These are phyloP conservation scores for Ypsolopha scabrella DNA, from an alignment of 2,888 invertebrate species.

Conservation along the genomic window DNA sequence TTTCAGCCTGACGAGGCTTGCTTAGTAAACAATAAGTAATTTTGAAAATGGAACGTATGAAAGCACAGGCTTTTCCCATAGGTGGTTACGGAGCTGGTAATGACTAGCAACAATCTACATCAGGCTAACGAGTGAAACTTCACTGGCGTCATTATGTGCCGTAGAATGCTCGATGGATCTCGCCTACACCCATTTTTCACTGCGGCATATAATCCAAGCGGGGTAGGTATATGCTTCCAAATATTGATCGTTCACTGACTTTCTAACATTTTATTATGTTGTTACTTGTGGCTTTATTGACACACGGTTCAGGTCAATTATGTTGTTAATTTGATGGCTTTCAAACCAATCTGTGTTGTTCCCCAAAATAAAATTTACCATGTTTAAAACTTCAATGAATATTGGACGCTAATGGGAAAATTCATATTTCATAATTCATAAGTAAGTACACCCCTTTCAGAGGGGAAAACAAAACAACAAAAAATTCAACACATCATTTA, in stretches of 20 bases:
- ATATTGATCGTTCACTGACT: slow-evolving; percentile 11
- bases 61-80: slow-evolving; percentile 27
- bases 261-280: neutral
- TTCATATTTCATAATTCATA: no score
- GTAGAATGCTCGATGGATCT: slow-evolving; percentile 20
- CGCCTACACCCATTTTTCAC: slow-evolving; percentile 25
- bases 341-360: no score
- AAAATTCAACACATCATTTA: slow-evolving; percentile 63
- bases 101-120: slow-evolving; percentile 34
- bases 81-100: slow-evolving; percentile 18
- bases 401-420: no score
- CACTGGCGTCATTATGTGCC: slow-evolving; percentile 32
- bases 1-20: slow-evolving; percentile 20
- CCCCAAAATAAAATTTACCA: no score
- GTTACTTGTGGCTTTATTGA: neutral
- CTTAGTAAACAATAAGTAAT: slow-evolving; percentile 37
- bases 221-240: slow-evolving; percentile 25
- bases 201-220: slow-evolving; percentile 17
- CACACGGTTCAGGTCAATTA: no score
- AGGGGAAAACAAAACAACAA: slow-evolving; percentile 4
- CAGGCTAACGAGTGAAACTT: slow-evolving; percentile 37
- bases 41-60: slow-evolving; percentile 35
- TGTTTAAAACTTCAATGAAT: no score
- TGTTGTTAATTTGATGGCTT: no score
- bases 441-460: neutral